These are phyloP conservation scores for Microcebus tavaratra DNA, from an alignment of 2,113 vertebrate species.

Conservation along the genomic window DNA sequence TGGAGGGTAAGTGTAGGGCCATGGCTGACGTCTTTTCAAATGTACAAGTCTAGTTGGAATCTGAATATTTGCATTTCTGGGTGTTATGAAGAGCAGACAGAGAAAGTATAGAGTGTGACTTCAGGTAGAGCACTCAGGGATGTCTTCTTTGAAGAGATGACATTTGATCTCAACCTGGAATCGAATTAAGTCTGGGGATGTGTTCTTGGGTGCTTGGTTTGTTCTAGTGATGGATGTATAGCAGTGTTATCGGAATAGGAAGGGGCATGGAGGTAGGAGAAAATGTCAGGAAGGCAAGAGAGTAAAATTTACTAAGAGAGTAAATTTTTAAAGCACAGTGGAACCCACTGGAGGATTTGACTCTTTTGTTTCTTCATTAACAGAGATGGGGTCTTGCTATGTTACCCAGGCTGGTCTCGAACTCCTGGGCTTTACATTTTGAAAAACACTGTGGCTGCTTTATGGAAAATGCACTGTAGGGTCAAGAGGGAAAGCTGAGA, in stretches of 20 bases:
- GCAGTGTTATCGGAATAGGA: not conserved
- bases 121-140: rapidly evolving
- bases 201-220: not conserved
- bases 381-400: too few relatives aligned
- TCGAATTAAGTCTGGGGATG: not conserved
- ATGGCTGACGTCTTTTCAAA: not conserved
- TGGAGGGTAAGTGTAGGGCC: not conserved
- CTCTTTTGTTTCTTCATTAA: not conserved
- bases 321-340: not conserved
- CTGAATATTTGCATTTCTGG: not conserved
- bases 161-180: not conserved
- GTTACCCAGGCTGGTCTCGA: too few relatives aligned
- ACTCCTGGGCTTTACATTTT: not conserved
- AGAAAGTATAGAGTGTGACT: not conserved
- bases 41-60: not conserved
- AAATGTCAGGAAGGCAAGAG: not conserved
- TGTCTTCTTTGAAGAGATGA: not conserved
- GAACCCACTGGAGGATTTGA: not conserved
- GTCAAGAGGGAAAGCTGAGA: not conserved
- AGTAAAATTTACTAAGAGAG: not conserved
- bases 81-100: not conserved
- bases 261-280: not conserved
- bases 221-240: not conserved
- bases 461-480: not conserved
- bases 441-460: not conserved